A percentile compares a stretch with the other conserved stretches of the same genome.
Evolutionary conservation across 1,140 invertebrate genomes (phyloP).

Genomic region (Drosophila elegans): DNA sequence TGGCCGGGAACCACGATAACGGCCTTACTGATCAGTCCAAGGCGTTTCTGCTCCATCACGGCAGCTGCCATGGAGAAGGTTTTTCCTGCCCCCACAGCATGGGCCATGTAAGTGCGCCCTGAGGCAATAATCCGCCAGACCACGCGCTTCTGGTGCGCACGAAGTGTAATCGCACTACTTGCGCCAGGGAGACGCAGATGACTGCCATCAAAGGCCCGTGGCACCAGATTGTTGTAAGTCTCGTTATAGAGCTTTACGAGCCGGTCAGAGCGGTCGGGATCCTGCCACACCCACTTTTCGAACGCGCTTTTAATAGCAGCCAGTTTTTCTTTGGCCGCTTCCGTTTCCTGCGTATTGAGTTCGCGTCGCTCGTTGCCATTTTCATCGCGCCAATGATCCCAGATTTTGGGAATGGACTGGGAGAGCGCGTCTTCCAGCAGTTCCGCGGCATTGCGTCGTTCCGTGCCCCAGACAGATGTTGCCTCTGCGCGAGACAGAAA

Average conservation of each 20-base stretch:
- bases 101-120: slow-evolving; percentile 7
- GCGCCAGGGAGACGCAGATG: slow-evolving; percentile 4
- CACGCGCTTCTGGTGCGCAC: slow-evolving; percentile 8
- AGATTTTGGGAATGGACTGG: slow-evolving; percentile 7
- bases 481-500: slow-evolving; percentile 5
- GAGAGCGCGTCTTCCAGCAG: slow-evolving; percentile 10
- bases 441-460: slow-evolving; percentile 8
- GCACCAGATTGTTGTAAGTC: slow-evolving; percentile 12
- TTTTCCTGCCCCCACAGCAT: slow-evolving; percentile 10
- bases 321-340: slow-evolving; percentile 11
- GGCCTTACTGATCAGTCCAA: slow-evolving; percentile 11
- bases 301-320: slow-evolving; percentile 9
- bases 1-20: slow-evolving; percentile 7
- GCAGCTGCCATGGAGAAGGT: slow-evolving; percentile 8
- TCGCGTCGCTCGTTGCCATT: slow-evolving; percentile 7
- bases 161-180: background rate
- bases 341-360: slow-evolving; percentile 11
- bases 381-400: slow-evolving; percentile 5
- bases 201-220: slow-evolving; percentile 5
- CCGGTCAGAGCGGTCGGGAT: background rate
- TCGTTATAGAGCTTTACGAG: slow-evolving; percentile 10
- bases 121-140: slow-evolving; percentile 11
- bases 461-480: slow-evolving; percentile 11
- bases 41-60: slow-evolving; percentile 12
- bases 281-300: slow-evolving; percentile 11